phyloP scores from a whole-genome alignment of 2,888 invertebrate genomes.

The Andrena chrysosceles region DNA sequence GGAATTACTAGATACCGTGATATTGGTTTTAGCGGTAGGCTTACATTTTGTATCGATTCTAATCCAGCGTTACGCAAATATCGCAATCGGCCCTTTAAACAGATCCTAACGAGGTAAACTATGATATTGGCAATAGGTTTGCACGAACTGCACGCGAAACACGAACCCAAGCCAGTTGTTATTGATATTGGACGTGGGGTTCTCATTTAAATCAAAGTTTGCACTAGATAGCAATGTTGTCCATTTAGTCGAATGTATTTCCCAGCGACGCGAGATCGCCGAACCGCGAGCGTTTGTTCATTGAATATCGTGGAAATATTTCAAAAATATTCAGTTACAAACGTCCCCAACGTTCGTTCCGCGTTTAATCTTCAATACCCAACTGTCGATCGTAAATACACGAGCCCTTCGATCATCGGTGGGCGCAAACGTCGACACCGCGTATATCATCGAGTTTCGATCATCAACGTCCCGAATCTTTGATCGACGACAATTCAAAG shows the following conservation, averaged over 20 bases:
- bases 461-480: slow-evolving; percentile 1
- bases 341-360: too few relatives aligned
- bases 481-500: slow-evolving; percentile 7
- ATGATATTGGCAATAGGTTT: slow-evolving; percentile 14
- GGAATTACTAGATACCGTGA: neutral
- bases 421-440: neutral
- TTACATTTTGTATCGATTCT: slow-evolving; percentile 5
- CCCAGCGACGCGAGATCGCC: neutral
- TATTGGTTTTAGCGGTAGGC: neutral
- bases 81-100: neutral
- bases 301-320: neutral
- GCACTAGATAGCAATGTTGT: slow-evolving; percentile 1
- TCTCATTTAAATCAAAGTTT: neutral
- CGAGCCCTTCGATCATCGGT: neutral
- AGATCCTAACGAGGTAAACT: slow-evolving; percentile 17
- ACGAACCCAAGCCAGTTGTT: neutral
- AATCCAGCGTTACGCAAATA: neutral
- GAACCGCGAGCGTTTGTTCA: neutral
- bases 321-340: neutral
- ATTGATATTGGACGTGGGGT: neutral
- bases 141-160: neutral
- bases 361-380: neutral
- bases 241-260: neutral
- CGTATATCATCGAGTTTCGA: neutral
- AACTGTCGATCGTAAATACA: neutral